Conservation (phyloP, 2,797 vertebrate genomes). For the Salarias fasciatus region DNA sequence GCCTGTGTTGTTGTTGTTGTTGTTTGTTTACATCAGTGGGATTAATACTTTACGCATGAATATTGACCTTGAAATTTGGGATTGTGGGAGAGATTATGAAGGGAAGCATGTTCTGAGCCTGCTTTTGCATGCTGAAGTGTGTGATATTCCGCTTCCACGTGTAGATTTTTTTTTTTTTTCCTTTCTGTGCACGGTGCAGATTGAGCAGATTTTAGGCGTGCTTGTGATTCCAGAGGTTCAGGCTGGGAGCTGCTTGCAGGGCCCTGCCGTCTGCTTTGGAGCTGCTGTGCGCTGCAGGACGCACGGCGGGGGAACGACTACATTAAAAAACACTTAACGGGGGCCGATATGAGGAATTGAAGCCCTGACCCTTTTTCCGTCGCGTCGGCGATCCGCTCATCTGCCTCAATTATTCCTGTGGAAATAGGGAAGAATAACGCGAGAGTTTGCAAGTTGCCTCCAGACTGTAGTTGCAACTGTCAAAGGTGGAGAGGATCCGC, state of each 20-base stretch:
- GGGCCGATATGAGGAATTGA: constrained; percentile 71
- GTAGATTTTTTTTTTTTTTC: background rate
- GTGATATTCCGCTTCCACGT: background rate
- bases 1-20: constrained; percentile 1
- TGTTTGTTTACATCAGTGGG: constrained; percentile 9
- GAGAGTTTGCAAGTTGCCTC: constrained; percentile 86
- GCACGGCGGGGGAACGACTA: constrained; percentile 22
- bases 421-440: constrained; percentile 82
- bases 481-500: constrained; percentile 87
- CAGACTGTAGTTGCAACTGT: constrained; percentile 86
- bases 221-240: constrained; percentile 19
- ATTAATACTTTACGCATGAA: constrained; percentile 10
- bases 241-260: constrained; percentile 17
- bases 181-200: no score
- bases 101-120: background rate
- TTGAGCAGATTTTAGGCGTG: background rate
- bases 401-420: constrained; percentile 66
- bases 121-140: background rate
- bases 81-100: background rate
- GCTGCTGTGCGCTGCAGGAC: constrained; percentile 10
- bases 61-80: constrained; percentile 54
- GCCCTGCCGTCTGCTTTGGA: constrained; percentile 11
- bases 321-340: constrained; percentile 51
- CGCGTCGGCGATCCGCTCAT: constrained; percentile 81
- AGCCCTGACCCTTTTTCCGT: constrained; percentile 72